A percentile compares a stretch with the other conserved stretches of the same genome.
These are phyloP conservation scores for Drosophila acutilabella DNA, from an alignment of 2,888 invertebrate species.

Conservation along the genomic window DNA sequence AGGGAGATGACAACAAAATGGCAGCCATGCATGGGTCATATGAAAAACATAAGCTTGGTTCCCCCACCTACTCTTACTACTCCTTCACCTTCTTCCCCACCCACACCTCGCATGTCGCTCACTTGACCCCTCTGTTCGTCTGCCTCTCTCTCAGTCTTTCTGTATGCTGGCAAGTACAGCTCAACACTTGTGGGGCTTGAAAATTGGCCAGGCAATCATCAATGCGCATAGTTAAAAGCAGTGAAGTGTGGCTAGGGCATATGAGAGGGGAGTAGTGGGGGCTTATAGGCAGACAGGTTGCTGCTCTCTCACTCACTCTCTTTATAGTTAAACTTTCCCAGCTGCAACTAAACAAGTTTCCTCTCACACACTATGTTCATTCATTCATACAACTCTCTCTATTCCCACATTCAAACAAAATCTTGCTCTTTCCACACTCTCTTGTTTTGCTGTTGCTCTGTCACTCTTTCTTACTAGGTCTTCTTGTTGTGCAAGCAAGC, in stretches of 20 bases:
- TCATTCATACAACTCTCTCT: constrained; percentile 28
- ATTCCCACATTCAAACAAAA: constrained; percentile 1
- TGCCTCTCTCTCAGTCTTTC: not conserved
- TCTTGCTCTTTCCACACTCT: constrained; percentile 14
- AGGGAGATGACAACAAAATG: constrained; percentile 48
- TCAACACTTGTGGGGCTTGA: constrained; percentile 61
- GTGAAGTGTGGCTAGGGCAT: not conserved
- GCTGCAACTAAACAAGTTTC: constrained; percentile 57
- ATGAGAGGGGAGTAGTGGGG: not conserved
- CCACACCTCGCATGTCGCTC: not conserved
- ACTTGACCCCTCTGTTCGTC: not conserved
- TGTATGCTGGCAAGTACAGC: not conserved
- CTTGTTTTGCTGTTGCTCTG: constrained; percentile 1
- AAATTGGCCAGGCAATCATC: constrained; percentile 35
- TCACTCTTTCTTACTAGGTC: not conserved
- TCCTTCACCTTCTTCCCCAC: not conserved
- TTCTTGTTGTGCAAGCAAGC: constrained; percentile 32
- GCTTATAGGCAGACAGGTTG: constrained; percentile 39
- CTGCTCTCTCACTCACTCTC: constrained; percentile 21
- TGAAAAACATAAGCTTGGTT: constrained; percentile 14
- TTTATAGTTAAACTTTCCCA: constrained; percentile 48
- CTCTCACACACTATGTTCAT: constrained; percentile 31
- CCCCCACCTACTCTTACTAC: not conserved
- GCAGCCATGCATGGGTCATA: constrained; percentile 49
- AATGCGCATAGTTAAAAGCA: constrained; percentile 5